phyloP scores from a whole-genome alignment of 2,797 vertebrate species.

The Dicrostonyx torquatus region DNA sequence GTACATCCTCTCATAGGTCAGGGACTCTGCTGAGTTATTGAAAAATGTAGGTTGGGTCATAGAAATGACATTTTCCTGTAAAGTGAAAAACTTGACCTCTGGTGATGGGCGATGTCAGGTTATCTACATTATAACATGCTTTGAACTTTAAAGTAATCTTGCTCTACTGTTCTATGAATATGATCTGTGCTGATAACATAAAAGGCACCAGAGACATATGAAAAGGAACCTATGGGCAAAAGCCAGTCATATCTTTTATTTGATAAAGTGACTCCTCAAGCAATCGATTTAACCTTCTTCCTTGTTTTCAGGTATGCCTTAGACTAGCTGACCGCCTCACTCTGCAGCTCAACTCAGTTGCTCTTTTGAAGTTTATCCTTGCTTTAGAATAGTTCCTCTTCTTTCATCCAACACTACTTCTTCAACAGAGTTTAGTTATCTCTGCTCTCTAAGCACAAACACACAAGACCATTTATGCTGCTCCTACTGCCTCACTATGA shows the following conservation, averaged over 20 bases:
- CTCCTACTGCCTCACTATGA: fast-evolving
- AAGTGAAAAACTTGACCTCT: slow-evolving; percentile 10
- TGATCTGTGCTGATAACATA: neutral
- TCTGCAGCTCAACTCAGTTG: neutral
- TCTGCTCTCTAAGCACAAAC: neutral
- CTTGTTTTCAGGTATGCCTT: neutral
- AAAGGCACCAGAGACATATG: neutral
- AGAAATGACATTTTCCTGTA: slow-evolving; percentile 34
- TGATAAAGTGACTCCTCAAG: neutral
- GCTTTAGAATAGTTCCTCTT: neutral
- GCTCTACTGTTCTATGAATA: neutral
- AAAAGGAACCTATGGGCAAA: neutral
- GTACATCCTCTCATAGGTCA: slow-evolving; percentile 60
- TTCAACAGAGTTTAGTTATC: neutral
- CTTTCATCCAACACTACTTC: neutral
- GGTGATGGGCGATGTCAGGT: neutral
- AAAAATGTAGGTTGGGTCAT: slow-evolving; percentile 45
- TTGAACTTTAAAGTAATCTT: neutral
- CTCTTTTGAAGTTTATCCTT: neutral
- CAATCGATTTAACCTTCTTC: neutral
- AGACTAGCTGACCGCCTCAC: neutral
- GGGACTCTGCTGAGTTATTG: slow-evolving; percentile 53
- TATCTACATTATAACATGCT: neutral
- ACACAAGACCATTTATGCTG: neutral
- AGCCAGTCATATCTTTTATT: neutral